Evolutionary conservation across 2,888 invertebrate species (phyloP).

Genomic region (Poecilus cupreus): DNA sequence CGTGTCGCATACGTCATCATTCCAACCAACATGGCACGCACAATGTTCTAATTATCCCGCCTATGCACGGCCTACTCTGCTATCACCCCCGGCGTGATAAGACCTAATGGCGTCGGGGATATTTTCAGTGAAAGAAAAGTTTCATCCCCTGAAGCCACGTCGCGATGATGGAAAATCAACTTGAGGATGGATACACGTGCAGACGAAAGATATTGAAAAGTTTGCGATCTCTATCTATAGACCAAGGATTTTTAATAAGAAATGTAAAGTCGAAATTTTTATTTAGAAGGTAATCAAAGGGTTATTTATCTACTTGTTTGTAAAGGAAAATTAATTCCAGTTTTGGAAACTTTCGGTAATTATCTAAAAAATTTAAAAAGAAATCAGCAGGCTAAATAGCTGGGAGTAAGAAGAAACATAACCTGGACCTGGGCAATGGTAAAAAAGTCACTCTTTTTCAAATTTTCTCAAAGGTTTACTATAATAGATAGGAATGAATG

Average conservation of each 20-base stretch:
- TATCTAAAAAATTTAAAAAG: background rate
- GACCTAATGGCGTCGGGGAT: background rate
- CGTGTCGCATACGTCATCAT: conserved; percentile 31
- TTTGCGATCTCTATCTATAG: background rate
- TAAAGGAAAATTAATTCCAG: too few species aligned
- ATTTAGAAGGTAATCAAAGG: too few species aligned
- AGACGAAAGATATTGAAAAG: background rate
- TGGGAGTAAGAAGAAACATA: too few species aligned
- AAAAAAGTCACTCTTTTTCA: too few species aligned
- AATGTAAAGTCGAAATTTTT: background rate
- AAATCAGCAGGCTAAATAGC: too few species aligned
- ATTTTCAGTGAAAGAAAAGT: background rate
- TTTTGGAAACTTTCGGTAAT: too few species aligned
- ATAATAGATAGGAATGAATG: too few species aligned
- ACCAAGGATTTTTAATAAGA: background rate
- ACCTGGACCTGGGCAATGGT: too few species aligned
- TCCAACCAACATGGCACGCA: conserved; percentile 28
- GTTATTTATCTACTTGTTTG: too few species aligned
- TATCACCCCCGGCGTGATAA: background rate
- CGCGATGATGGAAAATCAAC: background rate
- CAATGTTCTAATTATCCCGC: conserved; percentile 22
- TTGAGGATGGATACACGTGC: background rate
- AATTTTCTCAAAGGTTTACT: too few species aligned
- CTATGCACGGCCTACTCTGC: too few species aligned
- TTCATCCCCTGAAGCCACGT: background rate